Percentiles rank a stretch among this genome's conserved stretches.
Conservation (phyloP, 2,888 invertebrate species). For the Aphodius sticticus region DNA sequence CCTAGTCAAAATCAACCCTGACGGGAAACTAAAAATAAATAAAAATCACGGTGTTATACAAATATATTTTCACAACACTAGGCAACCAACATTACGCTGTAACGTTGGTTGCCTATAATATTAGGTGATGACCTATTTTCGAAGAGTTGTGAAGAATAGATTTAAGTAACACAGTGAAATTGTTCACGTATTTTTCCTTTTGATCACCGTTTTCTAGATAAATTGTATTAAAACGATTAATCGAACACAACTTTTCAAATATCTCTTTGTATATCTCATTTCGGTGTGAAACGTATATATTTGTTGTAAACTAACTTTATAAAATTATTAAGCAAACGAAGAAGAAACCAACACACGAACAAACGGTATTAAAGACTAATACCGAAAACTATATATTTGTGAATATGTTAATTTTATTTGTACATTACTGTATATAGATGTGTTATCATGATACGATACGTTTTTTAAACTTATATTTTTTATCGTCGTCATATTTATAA, state of each 20-base stretch:
- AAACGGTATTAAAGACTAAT: background rate
- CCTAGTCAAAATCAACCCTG: slow-evolving; percentile 12
- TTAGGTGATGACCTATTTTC: background rate
- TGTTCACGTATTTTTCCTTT: slow-evolving; percentile 10
- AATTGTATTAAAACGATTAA: background rate
- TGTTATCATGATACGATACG: slow-evolving; percentile 30
- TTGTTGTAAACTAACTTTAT: slow-evolving; percentile 24
- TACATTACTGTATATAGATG: slow-evolving; percentile 37
- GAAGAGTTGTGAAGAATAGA: background rate
- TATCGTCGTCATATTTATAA: slow-evolving; percentile 17
- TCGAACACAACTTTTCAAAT: background rate
- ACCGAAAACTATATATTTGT: slow-evolving; percentile 29
- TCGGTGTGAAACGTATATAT: slow-evolving; percentile 11
- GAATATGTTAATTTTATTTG: slow-evolving; percentile 36
- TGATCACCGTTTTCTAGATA: slow-evolving; percentile 20
- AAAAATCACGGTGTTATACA: slow-evolving; percentile 6
- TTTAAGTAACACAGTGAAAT: background rate
- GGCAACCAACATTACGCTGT: background rate
- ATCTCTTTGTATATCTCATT: slow-evolving; percentile 11
- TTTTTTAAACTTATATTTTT: slow-evolving; percentile 14
- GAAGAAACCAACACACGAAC: slow-evolving; percentile 4
- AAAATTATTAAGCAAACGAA: slow-evolving; percentile 11
- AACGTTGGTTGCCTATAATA: background rate
- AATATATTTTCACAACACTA: background rate
- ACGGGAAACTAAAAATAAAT: slow-evolving; percentile 5